Percentiles rank a stretch among this genome's conserved stretches.
Conservation (phyloP, 2,888 invertebrate species). For the Drosophila histrio region DNA sequence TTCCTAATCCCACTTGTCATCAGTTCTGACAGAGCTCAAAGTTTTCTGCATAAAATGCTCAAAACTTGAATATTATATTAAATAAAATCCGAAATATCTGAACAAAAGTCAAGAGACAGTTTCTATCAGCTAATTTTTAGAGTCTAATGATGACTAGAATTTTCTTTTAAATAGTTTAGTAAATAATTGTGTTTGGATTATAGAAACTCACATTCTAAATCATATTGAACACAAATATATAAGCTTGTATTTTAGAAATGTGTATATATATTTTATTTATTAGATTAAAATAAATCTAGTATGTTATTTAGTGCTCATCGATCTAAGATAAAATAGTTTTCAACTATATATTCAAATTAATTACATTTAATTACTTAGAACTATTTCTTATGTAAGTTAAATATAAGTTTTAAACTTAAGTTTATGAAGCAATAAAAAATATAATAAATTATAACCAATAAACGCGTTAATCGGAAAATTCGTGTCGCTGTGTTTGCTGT, state of each 20-base stretch:
- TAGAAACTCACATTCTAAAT: neutral
- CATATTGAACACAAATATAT: neutral
- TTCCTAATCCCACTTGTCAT: neutral
- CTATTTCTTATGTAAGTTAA: neutral
- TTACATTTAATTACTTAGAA: neutral
- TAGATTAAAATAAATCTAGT: too few species aligned
- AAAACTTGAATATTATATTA: conserved; percentile 18
- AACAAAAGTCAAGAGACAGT: neutral
- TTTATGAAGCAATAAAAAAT: neutral
- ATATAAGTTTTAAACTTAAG: neutral
- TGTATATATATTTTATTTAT: too few species aligned
- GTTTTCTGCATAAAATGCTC: conserved; percentile 1
- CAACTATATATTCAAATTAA: neutral
- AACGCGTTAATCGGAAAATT: conserved; percentile 30
- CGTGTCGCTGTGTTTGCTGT: conserved; percentile 28
- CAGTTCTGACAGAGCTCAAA: neutral
- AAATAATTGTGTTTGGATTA: neutral
- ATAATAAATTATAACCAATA: conserved; percentile 6
- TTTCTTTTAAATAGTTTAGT: too few species aligned
- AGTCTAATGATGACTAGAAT: too few species aligned
- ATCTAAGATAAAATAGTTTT: too few species aligned
- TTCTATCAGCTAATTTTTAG: neutral
- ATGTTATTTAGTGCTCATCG: too few species aligned
- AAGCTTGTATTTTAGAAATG: too few species aligned
- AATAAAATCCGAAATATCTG: neutral